Evolutionary conservation across 1,140 invertebrate species (phyloP), one percentile per base, ranked within the genome.

Genomic region (Uloborus diversus): DNA sequence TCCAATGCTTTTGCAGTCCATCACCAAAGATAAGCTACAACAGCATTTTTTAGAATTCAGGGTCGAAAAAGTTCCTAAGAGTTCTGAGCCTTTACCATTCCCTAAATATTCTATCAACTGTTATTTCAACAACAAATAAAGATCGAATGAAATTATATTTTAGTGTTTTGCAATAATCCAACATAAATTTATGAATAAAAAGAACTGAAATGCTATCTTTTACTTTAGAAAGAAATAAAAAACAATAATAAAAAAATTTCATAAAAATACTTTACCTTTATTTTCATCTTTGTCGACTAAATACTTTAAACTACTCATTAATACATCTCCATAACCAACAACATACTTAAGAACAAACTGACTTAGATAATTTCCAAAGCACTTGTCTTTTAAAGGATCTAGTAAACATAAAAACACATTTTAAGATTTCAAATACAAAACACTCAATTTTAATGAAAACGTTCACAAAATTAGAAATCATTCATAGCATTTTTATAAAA

Each of bases 211-310:
- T 13, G 9, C 17, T 13, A 42, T 17, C 37, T 13, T 42, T 42
- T 42, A 42, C 5, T 42, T 42, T 42, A 7, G 17, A 42, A 42
- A 9, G 17, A 42, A 42, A 9, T 42, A 30, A 4, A 59, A 7
- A 59, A 59, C 17, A 59, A 13, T 7, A 20, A 37, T 64, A 35
- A 2, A 35, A 64, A 17, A 64, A 62, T 25, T 2, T 1, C 23
- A 28, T 4, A 30, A 59, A 9, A 53, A 62, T 28, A 42, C 37
- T 25, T n/a, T 56, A 80, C 97, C 97, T 89, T 98, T 98, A 86
- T 98, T 97, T 82, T 98, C 94, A 87, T 99, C 96, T 82, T 95
- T 91, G 86, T 99, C 97, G 4, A 97, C 97, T 35, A 99, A 87
- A 14, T 92, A 92, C 88, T 98, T 97, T 28, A 99, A 94, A 49